Conservation (phyloP, 2,113 vertebrate species). For the Elaphurus davidianus region DNA sequence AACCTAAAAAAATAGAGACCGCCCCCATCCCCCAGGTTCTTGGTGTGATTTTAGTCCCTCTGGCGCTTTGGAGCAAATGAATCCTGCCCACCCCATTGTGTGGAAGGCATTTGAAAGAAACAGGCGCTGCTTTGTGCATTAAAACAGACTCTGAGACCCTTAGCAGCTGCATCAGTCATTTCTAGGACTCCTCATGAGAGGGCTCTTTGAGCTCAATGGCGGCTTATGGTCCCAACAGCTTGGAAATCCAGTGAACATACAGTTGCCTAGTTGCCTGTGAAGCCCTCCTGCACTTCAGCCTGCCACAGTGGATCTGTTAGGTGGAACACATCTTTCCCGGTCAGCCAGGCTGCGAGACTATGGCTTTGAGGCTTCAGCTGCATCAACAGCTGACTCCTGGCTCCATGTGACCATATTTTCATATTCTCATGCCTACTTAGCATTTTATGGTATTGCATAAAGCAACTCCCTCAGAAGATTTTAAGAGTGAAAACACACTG, state of each 20-base stretch:
- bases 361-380: neutral
- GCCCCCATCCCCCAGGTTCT: neutral
- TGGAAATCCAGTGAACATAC: slow-evolving; percentile 57
- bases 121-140: neutral
- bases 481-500: neutral
- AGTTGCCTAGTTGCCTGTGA: slow-evolving; percentile 34
- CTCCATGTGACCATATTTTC: neutral
- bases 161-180: slow-evolving; percentile 25
- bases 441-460: neutral
- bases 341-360: neutral
- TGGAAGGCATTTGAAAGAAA: slow-evolving; percentile 18
- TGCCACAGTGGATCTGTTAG: neutral
- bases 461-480: neutral
- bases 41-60: neutral
- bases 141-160: slow-evolving; percentile 39
- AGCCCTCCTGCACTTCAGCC: slow-evolving; percentile 30
- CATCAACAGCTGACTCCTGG: neutral
- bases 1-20: neutral
- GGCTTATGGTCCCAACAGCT: slow-evolving; percentile 55
- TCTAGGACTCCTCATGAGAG: slow-evolving; percentile 59
- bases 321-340: neutral
- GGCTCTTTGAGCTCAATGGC: slow-evolving; percentile 39
- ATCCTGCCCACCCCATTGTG: neutral
- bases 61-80: neutral
- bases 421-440: neutral